Evolutionary conservation across 2,888 invertebrate species (phyloP).

Genomic region (Papilio gigon): DNA sequence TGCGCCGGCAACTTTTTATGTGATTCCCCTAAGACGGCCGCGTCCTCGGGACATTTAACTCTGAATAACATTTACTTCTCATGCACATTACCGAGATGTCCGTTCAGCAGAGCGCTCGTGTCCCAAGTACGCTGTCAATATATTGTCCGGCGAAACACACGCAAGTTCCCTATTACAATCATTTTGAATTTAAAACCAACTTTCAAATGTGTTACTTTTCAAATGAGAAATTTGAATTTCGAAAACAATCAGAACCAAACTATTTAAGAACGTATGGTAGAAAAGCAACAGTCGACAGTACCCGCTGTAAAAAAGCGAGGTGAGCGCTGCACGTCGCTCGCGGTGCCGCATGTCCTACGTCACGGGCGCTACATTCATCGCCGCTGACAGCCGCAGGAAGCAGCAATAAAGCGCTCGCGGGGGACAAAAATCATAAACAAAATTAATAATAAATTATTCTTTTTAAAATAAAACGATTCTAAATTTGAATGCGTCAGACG

Average conservation of each 20-base stretch:
- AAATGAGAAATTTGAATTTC: too few species aligned
- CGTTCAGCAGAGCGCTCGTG: too few species aligned
- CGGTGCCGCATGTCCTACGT: conserved; percentile 63
- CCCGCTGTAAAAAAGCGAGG: conserved; percentile 7
- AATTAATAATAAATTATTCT: conserved; percentile 68
- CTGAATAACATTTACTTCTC: conserved; percentile 5
- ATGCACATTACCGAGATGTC: neutral
- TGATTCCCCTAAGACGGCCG: conserved; percentile 50
- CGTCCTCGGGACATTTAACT: conserved; percentile 32
- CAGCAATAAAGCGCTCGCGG: conserved; percentile 67
- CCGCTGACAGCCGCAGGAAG: conserved; percentile 76
- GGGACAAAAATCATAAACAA: conserved; percentile 71
- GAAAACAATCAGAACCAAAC: too few species aligned
- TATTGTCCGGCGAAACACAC: too few species aligned
- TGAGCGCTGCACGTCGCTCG: conserved; percentile 35
- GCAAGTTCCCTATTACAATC: too few species aligned
- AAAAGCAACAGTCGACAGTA: conserved; percentile 9
- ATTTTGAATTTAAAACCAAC: too few species aligned
- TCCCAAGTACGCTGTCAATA: too few species aligned
- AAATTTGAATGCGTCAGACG: conserved; percentile 71
- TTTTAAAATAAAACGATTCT: conserved; percentile 61
- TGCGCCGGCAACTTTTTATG: conserved; percentile 69
- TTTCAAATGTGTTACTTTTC: too few species aligned
- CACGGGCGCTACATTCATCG: conserved; percentile 70
- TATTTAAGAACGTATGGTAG: too few species aligned